These are phyloP conservation scores for Aegithalos caudatus DNA, from an alignment of 2,113 vertebrate genomes.

Conservation along the genomic window DNA sequence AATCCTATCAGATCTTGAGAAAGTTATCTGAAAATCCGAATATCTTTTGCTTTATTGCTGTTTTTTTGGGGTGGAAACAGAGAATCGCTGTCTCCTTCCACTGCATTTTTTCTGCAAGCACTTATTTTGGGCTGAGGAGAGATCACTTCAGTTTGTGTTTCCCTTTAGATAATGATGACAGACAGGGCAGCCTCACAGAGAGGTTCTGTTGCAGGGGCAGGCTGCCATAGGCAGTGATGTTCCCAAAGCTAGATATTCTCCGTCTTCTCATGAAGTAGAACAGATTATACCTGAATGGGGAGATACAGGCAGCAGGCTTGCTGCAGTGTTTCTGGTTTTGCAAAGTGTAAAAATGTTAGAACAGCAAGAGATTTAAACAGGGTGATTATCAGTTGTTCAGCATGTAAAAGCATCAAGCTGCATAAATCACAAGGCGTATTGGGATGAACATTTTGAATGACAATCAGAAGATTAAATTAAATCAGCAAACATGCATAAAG, in stretches of 20 bases:
- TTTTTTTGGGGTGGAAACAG: background rate
- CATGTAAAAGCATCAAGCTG: background rate
- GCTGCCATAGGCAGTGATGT: background rate
- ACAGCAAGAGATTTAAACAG: background rate
- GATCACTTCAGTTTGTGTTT: background rate
- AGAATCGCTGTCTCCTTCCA: background rate
- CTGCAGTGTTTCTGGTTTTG: background rate
- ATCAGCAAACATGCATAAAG: constrained; percentile 15
- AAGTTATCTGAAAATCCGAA: background rate
- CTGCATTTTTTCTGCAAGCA: background rate
- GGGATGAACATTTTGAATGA: constrained; percentile 21
- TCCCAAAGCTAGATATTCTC: background rate
- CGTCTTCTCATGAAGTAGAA: background rate
- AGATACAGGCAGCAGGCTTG: background rate
- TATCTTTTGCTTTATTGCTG: background rate
- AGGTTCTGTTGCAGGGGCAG: background rate
- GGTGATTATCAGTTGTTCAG: background rate
- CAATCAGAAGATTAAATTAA: constrained; percentile 37
- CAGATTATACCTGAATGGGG: background rate
- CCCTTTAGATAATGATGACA: background rate
- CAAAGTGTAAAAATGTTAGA: background rate
- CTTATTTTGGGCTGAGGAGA: background rate
- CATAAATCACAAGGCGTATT: background rate
- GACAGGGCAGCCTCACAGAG: background rate
- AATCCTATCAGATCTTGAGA: background rate